Conservation (phyloP, 2,888 invertebrate species). For the Incurvaria masculella region DNA sequence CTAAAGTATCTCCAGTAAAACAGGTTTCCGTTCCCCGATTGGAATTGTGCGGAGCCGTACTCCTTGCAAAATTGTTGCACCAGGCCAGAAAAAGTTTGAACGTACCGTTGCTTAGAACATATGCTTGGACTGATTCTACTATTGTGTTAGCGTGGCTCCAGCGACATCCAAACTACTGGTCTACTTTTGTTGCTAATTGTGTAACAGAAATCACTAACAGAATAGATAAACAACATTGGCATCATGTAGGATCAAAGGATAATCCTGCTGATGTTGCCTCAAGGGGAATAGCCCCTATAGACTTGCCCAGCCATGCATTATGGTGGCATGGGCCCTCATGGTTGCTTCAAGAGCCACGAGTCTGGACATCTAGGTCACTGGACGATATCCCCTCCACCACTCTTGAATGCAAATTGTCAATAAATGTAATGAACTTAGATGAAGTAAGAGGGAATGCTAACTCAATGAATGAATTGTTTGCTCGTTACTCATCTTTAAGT, state of each 20-base stretch:
- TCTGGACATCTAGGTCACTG: not conserved
- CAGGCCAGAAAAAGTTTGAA: conserved; percentile 8
- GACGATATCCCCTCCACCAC: not conserved
- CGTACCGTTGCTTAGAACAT: conserved; percentile 5
- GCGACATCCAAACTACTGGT: conserved; percentile 13
- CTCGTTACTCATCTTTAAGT: not conserved
- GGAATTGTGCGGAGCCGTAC: conserved; percentile 19
- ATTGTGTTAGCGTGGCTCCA: conserved; percentile 17
- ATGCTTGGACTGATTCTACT: conserved; percentile 19
- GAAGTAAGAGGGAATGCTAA: too few species aligned
- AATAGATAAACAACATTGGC: conserved; percentile 7
- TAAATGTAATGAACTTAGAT: too few species aligned
- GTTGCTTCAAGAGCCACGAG: not conserved
- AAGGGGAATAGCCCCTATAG: conserved; percentile 5
- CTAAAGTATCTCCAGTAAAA: not conserved
- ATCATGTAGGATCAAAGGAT: conserved; percentile 8
- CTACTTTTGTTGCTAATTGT: conserved; percentile 19
- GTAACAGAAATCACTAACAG: conserved; percentile 13
- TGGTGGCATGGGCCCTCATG: conserved; percentile 1
- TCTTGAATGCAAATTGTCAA: not conserved
- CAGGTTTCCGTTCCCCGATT: conserved; percentile 14
- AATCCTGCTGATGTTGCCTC: conserved; percentile 13
- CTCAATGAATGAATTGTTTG: too few species aligned
- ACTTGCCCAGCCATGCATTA: conserved; percentile 5
- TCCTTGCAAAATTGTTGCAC: conserved; percentile 14